Evolutionary conservation across 2,797 vertebrate species (phyloP), one percentile per base, ranked within the genome.

Genomic region (Schizothorax lantsangensis): DNA sequence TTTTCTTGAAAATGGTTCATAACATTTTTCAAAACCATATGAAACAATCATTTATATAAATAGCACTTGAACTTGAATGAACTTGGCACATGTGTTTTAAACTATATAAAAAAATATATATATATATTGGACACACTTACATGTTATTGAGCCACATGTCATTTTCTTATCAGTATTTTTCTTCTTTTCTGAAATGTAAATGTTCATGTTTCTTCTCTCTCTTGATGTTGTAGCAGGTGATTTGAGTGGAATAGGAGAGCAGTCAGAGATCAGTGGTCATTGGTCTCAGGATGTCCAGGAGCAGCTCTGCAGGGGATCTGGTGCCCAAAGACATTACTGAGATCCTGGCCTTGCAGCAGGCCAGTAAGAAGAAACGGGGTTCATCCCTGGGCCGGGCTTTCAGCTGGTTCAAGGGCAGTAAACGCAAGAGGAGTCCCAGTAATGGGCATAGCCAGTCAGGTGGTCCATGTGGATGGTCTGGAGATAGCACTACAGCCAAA

Each of bases 351-450:
- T 89, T 93, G 7, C 94, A 96, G 10, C 94, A 96, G 91, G 93
- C 91, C 2, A 95, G 93, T 81, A 94, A 94, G 90, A 98, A 94
- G 94, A 95, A 95, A 91, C 91, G 95, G 2, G 93, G 94, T 1
- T 94, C 94, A 77, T 95, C 96, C 45, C 89, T 99, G 88, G 96
- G 97, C 64, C 93, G 97, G 47, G 97, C 97, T 14, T 92, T 98
- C 90, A 95, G 95, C 92, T 98, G 97, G 97, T 88, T 98, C 12
- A 96, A 96, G 87, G 95, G 96, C 81, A 96, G 95, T 86, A 94
- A 95, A 84, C 93, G 91, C 92, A 96, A 95, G 88, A 95, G 93
- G 90, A 92, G 36, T 38, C 4, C 88, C 1, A 45, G 89, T 14
- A 93, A 91, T 38, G 93, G 92, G 45, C 86, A 90, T 7, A 93